These are phyloP conservation scores for Pristionchus arcanus DNA, from an alignment of 2,888 invertebrate genomes.

Conservation along the genomic window DNA sequence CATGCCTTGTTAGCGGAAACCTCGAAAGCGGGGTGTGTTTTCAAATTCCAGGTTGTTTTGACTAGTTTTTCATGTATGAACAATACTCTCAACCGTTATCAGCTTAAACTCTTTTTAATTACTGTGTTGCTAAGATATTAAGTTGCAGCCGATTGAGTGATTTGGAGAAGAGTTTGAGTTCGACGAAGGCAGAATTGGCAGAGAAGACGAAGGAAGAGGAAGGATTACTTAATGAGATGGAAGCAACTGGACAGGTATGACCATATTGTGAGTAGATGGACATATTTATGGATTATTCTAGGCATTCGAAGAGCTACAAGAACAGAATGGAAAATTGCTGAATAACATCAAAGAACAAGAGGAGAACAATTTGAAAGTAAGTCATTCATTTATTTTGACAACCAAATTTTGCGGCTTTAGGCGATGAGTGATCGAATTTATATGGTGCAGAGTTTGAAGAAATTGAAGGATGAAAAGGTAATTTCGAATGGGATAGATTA, in stretches of 20 bases:
- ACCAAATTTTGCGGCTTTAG: conserved; percentile 85
- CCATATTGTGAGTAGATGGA: too few relatives aligned
- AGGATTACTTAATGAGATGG: conserved; percentile 97
- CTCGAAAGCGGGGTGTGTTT: too few relatives aligned
- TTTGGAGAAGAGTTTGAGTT: conserved; percentile 87
- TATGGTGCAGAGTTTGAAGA: conserved; percentile 94
- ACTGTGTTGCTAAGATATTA: too few relatives aligned
- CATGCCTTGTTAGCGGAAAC: too few relatives aligned
- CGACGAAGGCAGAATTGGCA: conserved; percentile 88
- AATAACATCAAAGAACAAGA: conserved; percentile 96
- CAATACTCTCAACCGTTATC: too few relatives aligned
- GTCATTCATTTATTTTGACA: neutral
- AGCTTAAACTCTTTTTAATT: too few relatives aligned
- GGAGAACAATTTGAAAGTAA: conserved; percentile 62
- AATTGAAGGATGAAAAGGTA: conserved; percentile 94
- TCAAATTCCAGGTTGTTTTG: too few relatives aligned
- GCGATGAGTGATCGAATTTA: conserved; percentile 97
- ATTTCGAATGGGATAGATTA: conserved; percentile 80
- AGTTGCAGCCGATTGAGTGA: conserved; percentile 41
- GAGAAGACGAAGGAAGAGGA: conserved; percentile 94
- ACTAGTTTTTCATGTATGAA: too few relatives aligned
- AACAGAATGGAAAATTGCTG: conserved; percentile 94
- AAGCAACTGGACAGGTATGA: conserved; percentile 92
- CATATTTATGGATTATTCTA: conserved; percentile 18
- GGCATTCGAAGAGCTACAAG: conserved; percentile 99